Percentiles rank a stretch among this genome's conserved stretches.
phyloP scores from a whole-genome alignment of 2,797 vertebrate species.

The Avahi laniger region DNA sequence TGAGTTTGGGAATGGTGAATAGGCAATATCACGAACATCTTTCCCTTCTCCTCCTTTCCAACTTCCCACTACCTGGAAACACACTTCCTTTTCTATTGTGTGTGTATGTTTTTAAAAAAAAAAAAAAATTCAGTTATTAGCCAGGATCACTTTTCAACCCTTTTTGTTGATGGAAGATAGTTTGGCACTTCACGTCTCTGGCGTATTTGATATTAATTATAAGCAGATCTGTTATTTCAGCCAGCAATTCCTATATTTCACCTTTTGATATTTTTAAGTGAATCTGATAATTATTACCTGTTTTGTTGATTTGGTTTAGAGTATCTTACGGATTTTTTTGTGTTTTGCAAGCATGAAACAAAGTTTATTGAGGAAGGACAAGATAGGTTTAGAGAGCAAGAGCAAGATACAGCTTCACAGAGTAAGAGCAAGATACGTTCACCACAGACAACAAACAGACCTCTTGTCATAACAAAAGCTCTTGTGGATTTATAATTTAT shows the following conservation, averaged over 20 bases:
- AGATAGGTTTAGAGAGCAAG: too few species aligned
- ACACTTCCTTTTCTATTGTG: background rate
- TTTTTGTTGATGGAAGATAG: background rate
- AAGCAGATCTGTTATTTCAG: conserved; percentile 24
- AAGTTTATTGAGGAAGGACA: too few species aligned
- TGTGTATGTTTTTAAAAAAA: background rate
- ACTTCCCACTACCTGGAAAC: background rate
- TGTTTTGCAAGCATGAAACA: too few species aligned
- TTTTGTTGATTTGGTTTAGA: background rate
- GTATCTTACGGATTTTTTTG: background rate
- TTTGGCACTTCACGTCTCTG: background rate
- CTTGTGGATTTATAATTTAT: background rate
- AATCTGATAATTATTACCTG: background rate
- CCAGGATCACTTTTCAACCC: background rate
- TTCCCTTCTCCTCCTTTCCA: background rate
- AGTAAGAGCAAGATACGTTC: too few species aligned
- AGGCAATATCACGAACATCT: background rate
- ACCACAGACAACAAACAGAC: too few species aligned
- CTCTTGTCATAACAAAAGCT: too few species aligned
- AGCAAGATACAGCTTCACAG: too few species aligned
- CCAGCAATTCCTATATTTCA: background rate
- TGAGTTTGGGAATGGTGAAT: background rate
- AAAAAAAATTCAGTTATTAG: background rate
- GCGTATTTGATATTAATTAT: background rate
- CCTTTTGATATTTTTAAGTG: conserved; percentile 35